A percentile compares a stretch with the other conserved stretches of the same genome.
Conservation (phyloP, 2,888 invertebrate genomes). For the Sialis lutaria region DNA sequence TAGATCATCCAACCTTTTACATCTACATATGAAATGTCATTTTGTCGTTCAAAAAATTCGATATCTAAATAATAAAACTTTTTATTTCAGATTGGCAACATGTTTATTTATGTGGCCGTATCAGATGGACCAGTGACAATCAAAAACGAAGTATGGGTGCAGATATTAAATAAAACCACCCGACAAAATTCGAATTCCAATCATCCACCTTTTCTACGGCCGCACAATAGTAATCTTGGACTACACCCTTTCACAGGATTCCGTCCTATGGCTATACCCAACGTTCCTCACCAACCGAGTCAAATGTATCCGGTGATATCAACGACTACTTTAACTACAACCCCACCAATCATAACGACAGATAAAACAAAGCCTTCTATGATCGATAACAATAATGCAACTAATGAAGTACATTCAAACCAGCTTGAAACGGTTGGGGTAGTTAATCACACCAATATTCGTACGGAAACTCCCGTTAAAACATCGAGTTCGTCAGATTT, state of each 20-base stretch:
- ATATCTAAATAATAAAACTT: constrained; percentile 7
- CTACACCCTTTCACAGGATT: neutral
- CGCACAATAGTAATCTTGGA: too few species aligned
- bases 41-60: too few species aligned
- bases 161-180: constrained; percentile 29
- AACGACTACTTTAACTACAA: neutral
- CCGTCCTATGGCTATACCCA: constrained; percentile 3
- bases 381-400: neutral
- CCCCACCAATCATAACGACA: neutral
- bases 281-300: constrained; percentile 7
- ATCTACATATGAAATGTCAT: too few species aligned
- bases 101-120: constrained; percentile 49
- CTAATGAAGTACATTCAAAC: neutral
- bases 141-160: constrained; percentile 50
- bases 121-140: constrained; percentile 44
- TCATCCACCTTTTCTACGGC: neutral
- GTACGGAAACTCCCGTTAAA: too few species aligned
- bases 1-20: too few species aligned
- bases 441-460: too few species aligned
- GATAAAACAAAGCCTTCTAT: neutral
- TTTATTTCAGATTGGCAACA: constrained; percentile 39
- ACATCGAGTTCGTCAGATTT: constrained; percentile 26
- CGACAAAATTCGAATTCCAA: constrained; percentile 12
- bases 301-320: neutral
- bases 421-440: too few species aligned